Conservation (phyloP, 2,797 vertebrate genomes). For the Sparidentex hasta region DNA sequence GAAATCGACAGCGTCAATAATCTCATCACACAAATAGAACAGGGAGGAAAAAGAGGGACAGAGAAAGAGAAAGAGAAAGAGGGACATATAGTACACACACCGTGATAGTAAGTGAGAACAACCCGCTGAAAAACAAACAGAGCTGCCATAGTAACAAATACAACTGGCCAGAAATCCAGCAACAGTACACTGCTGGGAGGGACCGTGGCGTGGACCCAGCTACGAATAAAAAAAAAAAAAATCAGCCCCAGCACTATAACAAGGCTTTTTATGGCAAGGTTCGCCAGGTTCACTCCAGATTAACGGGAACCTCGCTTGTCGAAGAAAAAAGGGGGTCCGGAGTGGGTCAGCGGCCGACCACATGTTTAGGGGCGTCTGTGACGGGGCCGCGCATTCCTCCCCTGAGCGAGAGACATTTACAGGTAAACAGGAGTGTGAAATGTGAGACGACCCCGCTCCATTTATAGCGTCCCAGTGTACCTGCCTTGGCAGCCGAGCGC, state of each 20-base stretch:
- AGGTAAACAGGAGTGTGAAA: constrained; percentile 77
- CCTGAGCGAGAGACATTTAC: constrained; percentile 71
- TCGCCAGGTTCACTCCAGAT: constrained; percentile 66
- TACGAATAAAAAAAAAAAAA: constrained; percentile 19
- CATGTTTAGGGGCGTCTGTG: constrained; percentile 63
- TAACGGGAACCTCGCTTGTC: constrained; percentile 65
- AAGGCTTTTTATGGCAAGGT: constrained; percentile 75
- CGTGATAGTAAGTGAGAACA: constrained; percentile 58
- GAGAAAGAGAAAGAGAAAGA: constrained; percentile 23
- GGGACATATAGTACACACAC: constrained; percentile 53
- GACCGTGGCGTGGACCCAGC: constrained; percentile 57
- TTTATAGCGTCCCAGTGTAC: constrained; percentile 77
- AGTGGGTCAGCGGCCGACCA: constrained; percentile 67
- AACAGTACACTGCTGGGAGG: constrained; percentile 68
- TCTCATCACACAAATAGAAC: constrained; percentile 55
- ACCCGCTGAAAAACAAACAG: constrained; percentile 71
- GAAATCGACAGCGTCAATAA: constrained; percentile 60
- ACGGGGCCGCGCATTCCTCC: constrained; percentile 73
- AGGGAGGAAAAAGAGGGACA: constrained; percentile 12
- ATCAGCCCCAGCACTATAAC: constrained; percentile 58
- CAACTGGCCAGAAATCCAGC: constrained; percentile 71
- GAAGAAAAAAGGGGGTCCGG: constrained; percentile 50
- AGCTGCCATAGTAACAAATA: constrained; percentile 80
- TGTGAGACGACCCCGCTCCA: constrained; percentile 66
- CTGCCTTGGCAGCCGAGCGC: constrained; percentile 74